phyloP scores from a whole-genome alignment of 2,888 invertebrate species.

The Mamestra brassicae region DNA sequence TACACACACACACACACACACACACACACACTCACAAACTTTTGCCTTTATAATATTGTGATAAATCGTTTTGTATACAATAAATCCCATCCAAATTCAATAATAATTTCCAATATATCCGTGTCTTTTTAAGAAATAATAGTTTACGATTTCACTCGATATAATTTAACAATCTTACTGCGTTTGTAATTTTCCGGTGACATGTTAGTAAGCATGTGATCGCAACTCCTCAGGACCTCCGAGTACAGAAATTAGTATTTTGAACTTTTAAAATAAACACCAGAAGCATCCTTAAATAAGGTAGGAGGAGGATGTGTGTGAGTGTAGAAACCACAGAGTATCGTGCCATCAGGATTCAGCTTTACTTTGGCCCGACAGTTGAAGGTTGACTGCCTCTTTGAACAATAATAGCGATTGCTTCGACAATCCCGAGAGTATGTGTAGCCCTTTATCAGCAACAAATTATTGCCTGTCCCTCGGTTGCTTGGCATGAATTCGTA shows the following conservation, averaged over 20 bases:
- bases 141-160: too few species aligned
- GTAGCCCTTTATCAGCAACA: slow-evolving; percentile 58
- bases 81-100: too few species aligned
- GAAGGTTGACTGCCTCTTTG: slow-evolving; percentile 26
- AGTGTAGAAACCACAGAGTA: not conserved
- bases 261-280: not conserved
- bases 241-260: not conserved
- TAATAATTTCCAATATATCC: too few species aligned
- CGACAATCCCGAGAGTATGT: slow-evolving; percentile 57
- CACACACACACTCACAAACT: too few species aligned
- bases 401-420: slow-evolving; percentile 29
- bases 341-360: not conserved
- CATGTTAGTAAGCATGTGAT: not conserved
- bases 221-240: not conserved
- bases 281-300: slow-evolving; percentile 8
- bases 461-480: slow-evolving; percentile 43
- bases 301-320: slow-evolving; percentile 13
- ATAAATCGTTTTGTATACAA: too few species aligned
- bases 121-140: too few species aligned
- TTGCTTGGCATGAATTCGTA: slow-evolving; percentile 33
- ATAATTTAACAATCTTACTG: too few species aligned
- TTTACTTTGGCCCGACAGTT: slow-evolving; percentile 20
- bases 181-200: too few species aligned
- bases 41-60: too few species aligned
- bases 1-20: too few species aligned